Conservation (phyloP, 1,140 invertebrate species). For the Nephila pilipes region DNA sequence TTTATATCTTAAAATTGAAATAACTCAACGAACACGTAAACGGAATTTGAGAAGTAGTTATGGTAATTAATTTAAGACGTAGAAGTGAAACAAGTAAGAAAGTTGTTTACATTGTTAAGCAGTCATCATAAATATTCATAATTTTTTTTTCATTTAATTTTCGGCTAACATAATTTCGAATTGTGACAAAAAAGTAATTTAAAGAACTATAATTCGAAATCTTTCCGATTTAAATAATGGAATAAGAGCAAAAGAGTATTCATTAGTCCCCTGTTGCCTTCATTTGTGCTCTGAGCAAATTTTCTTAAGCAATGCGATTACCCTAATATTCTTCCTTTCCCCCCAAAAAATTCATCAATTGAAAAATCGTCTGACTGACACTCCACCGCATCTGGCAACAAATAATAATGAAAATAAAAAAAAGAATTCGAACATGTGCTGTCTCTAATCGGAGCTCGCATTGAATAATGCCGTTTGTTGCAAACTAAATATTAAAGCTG, state of each 20-base stretch:
- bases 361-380: not conserved
- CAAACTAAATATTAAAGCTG: constrained; percentile 75
- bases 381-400: not conserved
- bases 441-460: constrained; percentile 49
- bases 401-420: not conserved
- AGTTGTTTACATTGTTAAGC: no score
- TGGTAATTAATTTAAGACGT: no score
- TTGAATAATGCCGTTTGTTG: constrained; percentile 74
- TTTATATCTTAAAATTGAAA: no score
- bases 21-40: no score
- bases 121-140: not conserved
- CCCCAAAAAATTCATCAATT: not conserved
- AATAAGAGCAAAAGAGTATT: not conserved
- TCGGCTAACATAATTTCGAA: not conserved
- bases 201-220: not conserved
- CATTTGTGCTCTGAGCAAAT: not conserved
- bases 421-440: constrained; percentile 20
- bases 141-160: not conserved
- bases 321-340: not conserved
- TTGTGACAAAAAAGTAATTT: not conserved
- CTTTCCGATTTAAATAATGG: not conserved
- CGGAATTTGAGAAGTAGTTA: no score
- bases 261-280: not conserved
- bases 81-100: no score
- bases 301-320: constrained; percentile 8